phyloP scores from a whole-genome alignment of 2,797 vertebrate species.

The Loris lydekkerianus region DNA sequence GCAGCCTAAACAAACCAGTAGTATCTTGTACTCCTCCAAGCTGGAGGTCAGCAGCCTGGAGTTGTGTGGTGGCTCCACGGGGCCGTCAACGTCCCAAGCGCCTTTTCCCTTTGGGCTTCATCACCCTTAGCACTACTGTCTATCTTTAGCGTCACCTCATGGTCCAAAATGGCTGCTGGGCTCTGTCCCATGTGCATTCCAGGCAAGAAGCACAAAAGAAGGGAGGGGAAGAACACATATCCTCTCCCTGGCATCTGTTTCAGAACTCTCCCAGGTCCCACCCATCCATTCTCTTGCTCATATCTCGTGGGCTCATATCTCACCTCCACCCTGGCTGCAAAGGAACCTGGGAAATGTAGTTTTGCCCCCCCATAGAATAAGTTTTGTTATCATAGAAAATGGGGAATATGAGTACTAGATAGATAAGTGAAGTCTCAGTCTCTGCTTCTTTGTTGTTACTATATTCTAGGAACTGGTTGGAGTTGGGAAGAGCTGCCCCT shows the following conservation, averaged over 20 bases:
- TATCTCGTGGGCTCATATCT: neutral
- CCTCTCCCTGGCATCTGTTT: neutral
- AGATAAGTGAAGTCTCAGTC: neutral
- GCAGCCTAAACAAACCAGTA: neutral
- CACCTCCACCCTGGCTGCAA: neutral
- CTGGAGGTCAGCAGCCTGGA: neutral
- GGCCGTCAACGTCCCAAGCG: neutral
- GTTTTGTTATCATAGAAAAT: neutral
- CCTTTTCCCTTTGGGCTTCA: neutral
- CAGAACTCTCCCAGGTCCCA: neutral
- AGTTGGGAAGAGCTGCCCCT: neutral
- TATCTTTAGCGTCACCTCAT: neutral
- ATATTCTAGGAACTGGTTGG: neutral
- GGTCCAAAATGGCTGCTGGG: neutral
- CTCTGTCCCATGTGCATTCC: neutral
- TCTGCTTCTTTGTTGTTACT: neutral
- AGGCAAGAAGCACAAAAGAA: neutral
- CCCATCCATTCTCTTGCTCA: neutral
- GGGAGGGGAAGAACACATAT: accelerated
- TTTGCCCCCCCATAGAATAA: neutral
- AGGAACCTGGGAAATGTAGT: conserved; percentile 18
- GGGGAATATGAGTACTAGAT: neutral
- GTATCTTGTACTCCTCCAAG: neutral
- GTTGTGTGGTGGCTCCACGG: accelerated
- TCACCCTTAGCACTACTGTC: neutral